Evolutionary conservation across 2,113 vertebrate genomes (phyloP), one percentile per base, ranked within the genome.

Genomic region (Bungarus multicinctus): DNA sequence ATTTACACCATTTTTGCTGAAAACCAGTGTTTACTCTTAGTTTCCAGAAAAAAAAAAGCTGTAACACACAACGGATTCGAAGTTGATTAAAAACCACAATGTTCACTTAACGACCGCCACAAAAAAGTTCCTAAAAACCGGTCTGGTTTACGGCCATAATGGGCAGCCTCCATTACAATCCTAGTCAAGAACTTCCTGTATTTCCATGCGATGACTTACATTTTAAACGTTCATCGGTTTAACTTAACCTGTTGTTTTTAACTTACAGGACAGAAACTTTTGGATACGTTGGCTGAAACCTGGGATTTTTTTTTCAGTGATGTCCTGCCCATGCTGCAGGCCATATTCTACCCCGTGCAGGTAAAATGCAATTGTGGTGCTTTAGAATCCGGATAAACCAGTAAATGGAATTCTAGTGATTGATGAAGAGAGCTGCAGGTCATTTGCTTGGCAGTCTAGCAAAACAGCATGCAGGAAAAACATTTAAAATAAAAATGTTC

Each of bases 301-400:
- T 99, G 99, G 99, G 99, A 99, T 95, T 99, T 99, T 96, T 99
- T 99, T 97, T 99, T 99, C 97, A 98, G 99, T 30, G 98, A 99
- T 81, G 98, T 99, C 96, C 97, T 99, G 85, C 99, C 99, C 92
- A 99, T 98, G 94, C 98, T 99, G 89, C 99, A 99, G 97, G 99
- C 99, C 94, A 99, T 99, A 95, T 99, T 99, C 98, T 99, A 99
- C 94, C 99, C 99, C 0, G 99, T 99, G 18, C 99, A 99, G 99
- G 99, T 99, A 94, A 96, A 96, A 50, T 90, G 91, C 92, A 87
- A 93, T 54, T 92, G 64, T 85, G 9, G 90, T 94, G 74, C 64
- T 91, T 50, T 9, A 93, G 94, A 94, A 95, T 90, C 94, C 90
- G 43, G 94, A 95, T 94, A 95, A 96, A 96, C 94, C 90, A 60